Evolutionary conservation across 2,797 vertebrate genomes (phyloP), one percentile per base, ranked within the genome.

Genomic region (Xenops minutus): DNA sequence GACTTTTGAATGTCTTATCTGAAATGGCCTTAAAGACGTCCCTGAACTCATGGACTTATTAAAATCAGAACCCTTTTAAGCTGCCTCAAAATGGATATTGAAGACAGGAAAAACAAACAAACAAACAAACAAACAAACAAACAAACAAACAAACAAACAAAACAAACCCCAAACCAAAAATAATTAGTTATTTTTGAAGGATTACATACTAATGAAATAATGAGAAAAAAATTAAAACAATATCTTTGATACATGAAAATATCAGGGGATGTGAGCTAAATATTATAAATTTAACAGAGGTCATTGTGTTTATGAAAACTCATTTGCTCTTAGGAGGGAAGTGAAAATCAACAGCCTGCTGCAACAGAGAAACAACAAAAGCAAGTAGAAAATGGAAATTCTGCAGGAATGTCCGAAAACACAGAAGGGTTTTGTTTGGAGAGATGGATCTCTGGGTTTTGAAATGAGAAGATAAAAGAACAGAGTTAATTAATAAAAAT

Each of bases 381-480:
- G 9, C 44, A 88, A 91, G 72, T 6, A 81, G 66, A 90, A 95
- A 87, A 97, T 44, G 29, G 44, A 85, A 91, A 78, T 77, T 87
- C 26, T 52, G 44, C 72, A 85, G 59, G 66, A 89, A 79, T 74
- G 14, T 85, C 49, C 88, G 64, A 76, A 95, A 85, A 76, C 12
- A 12, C 0, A 0, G 73, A 58, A 66, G 10, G 36, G 14, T 77
- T 92, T n/a, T 46, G 24, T 80, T 7, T 83, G 44, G 37, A 86
- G 32, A 77, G 23, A 52, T 26, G 30, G 85, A 91, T 66, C 1
- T 1, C 54, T 91, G 23, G 24, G 32, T 66, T 56, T 58, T 83
- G 56, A 92, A 93, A 82, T 85, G 9, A 94, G 75, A 93, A 85
- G 7, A 34, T 75, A 54, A 89, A 36, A 15, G 1, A 27, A 59